Base-by-base conservation (phyloP, 1,140 invertebrate genomes). In the Drosophila bifasciata region DNA sequence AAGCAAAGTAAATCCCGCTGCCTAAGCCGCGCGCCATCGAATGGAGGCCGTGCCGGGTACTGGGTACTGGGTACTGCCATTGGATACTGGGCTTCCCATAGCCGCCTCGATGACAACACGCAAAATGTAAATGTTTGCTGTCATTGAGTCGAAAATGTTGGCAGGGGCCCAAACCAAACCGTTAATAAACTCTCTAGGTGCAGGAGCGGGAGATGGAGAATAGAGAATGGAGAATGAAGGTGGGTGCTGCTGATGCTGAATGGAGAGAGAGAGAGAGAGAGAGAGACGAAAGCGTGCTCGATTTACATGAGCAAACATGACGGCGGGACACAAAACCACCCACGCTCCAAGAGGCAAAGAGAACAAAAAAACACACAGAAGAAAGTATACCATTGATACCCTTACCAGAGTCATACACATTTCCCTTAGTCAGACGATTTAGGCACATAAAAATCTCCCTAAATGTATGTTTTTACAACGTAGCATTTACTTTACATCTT, bases 141-240 rank as follows among this genome's bases (percentile, higher is more conserved):
- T 86, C 80, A 85, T 80, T 79, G 80, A 85, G 80, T 85, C 77
- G 68, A 85, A 81, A 86, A 86, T 86, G 77, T 74, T 77, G 77
- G 73, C 57, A 53, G 36, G 46, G 43, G 55, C 36, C 81, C 77
- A 70, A 59, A 81, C 60, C 63, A 81, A 73, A 80, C 86, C 61
- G 76, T 86, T 80, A 86, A 86, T 85, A 85, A 85, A 85, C 80
- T 81, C 63, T 49, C 28, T 49, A 5, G 41, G 9, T 6, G 41
- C 8, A 7, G 40, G 3, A 3, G n/a, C n/a, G n/a, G 16, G 39
- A 9, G 4, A 46, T 44, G 44, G 41, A 4, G 36, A 13, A 11
- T 3, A 23, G 25, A 21, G 15, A 1, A 11, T 2, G 11, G 17
- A 1, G 16, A 19, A 1, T 32, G 51, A 11, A 6, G 3, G 19